These are phyloP conservation scores for Drosophila asahinai DNA, from an alignment of 1,140 invertebrate genomes.

Conservation along the genomic window DNA sequence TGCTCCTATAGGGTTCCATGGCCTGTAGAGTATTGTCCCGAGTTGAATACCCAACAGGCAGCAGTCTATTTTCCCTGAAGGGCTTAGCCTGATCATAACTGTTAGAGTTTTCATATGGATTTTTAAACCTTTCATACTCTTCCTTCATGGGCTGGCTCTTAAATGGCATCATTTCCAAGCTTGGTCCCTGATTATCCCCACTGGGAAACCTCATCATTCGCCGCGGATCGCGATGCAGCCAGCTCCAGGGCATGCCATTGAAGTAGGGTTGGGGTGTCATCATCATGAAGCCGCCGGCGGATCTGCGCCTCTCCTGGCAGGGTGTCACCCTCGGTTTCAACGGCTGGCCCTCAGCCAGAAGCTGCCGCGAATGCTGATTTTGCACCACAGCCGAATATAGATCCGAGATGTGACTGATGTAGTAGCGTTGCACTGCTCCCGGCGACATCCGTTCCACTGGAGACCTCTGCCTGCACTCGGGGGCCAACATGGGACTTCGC, in stretches of 20 bases:
- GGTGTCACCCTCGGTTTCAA: neutral
- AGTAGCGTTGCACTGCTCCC: neutral
- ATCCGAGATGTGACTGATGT: slow-evolving; percentile 7
- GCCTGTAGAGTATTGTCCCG: neutral
- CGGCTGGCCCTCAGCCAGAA: neutral
- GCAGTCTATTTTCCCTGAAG: neutral
- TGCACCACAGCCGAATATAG: slow-evolving; percentile 19
- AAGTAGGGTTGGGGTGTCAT: slow-evolving; percentile 10
- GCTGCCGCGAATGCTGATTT: neutral
- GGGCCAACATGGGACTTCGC: neutral
- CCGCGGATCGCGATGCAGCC: neutral
- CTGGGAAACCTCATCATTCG: neutral
- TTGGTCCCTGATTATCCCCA: neutral
- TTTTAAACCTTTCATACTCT: neutral
- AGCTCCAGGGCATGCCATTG: slow-evolving; percentile 11
- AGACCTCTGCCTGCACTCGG: neutral
- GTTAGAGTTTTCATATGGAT: neutral
- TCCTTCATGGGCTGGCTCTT: neutral
- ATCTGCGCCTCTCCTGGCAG: slow-evolving; percentile 2
- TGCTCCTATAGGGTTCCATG: neutral
- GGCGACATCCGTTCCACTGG: neutral
- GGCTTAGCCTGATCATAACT: neutral
- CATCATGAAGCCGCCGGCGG: slow-evolving; percentile 8
- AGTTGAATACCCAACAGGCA: neutral
- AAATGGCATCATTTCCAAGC: no score